Evolutionary conservation across 2,888 invertebrate genomes (phyloP).

Genomic region (Xylophagus ater): DNA sequence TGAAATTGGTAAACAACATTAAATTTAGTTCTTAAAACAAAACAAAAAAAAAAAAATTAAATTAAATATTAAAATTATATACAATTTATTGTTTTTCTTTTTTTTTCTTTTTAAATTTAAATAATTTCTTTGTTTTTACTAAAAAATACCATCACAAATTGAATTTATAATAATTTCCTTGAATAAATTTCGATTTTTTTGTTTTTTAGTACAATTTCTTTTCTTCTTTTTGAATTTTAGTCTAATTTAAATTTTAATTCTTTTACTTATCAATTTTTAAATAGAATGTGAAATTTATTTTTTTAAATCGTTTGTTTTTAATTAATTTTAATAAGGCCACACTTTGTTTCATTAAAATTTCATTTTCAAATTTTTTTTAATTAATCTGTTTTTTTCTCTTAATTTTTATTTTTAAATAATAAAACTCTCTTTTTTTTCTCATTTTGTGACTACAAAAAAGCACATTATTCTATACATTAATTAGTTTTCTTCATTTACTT

Average conservation of each 20-base stretch:
- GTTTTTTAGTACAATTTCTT: background rate
- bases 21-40: background rate
- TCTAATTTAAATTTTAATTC: background rate
- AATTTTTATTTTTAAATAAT: conserved; percentile 1
- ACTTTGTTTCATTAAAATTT: conserved; percentile 4
- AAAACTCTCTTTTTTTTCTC: background rate
- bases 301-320: background rate
- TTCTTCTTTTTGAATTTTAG: background rate
- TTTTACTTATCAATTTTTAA: background rate
- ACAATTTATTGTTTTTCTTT: background rate
- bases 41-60: background rate
- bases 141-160: no score
- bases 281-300: background rate
- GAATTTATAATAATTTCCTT: no score
- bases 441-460: background rate
- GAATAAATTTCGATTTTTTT: background rate
- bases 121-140: no score
- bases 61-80: background rate
- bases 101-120: background rate
- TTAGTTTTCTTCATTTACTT: no score
- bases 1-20: no score
- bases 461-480: no score
- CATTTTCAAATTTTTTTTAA: conserved; percentile 1
- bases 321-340: conserved; percentile 10
- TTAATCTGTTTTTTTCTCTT: conserved; percentile 4